phyloP scores from a whole-genome alignment of 2,888 invertebrate species.

The Polydrusus cervinus region DNA sequence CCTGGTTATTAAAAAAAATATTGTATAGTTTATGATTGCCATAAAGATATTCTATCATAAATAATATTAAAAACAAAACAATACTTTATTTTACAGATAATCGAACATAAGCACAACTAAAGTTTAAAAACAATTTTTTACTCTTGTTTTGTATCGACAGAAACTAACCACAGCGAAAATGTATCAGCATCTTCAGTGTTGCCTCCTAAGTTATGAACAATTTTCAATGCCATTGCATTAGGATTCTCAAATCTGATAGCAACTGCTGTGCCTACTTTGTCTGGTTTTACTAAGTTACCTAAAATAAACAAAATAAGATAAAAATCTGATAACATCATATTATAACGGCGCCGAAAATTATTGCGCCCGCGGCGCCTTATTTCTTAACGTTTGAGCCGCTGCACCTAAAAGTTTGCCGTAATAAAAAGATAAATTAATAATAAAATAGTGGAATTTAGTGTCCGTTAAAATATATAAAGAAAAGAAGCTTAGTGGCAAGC shows the following conservation, averaged over 20 bases:
- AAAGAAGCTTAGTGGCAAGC: too few species aligned
- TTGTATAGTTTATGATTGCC: too few species aligned
- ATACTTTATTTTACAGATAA: not conserved
- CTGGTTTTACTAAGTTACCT: slow-evolving; percentile 47
- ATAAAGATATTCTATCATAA: too few species aligned
- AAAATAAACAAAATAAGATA: slow-evolving; percentile 1
- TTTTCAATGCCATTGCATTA: slow-evolving; percentile 55
- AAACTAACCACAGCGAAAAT: slow-evolving; percentile 59
- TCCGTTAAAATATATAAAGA: too few species aligned
- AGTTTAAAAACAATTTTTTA: not conserved
- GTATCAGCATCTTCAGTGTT: slow-evolving; percentile 48
- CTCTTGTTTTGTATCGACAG: slow-evolving; percentile 54
- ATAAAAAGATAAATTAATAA: too few species aligned
- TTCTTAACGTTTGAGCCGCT: too few species aligned
- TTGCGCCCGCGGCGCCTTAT: too few species aligned
- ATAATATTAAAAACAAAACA: not conserved
- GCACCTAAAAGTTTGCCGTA: too few species aligned
- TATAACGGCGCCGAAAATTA: too few species aligned
- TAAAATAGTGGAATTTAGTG: too few species aligned
- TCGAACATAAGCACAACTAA: not conserved
- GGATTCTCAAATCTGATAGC: slow-evolving; percentile 60
- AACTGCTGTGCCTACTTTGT: slow-evolving; percentile 58
- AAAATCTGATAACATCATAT: too few species aligned
- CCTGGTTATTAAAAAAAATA: too few species aligned
- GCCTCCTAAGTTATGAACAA: slow-evolving; percentile 59